Conservation (phyloP, 2,797 vertebrate species). For the Sparus aurata region DNA sequence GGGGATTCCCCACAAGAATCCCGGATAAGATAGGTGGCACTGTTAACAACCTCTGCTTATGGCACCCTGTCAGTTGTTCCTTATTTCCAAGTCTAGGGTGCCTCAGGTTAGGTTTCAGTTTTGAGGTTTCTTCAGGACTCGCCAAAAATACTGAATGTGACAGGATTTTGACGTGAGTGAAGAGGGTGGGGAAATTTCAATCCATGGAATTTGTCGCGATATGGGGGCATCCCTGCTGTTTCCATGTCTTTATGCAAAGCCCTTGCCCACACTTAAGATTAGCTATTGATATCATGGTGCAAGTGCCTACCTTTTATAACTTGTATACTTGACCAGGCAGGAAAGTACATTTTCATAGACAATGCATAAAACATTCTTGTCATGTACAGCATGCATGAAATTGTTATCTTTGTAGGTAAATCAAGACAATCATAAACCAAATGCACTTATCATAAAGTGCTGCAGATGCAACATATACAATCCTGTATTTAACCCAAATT, state of each 20-base stretch:
- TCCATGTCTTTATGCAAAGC: slow-evolving; percentile 32
- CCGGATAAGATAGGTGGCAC: neutral
- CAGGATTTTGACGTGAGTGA: slow-evolving; percentile 48
- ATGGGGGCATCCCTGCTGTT: slow-evolving; percentile 57
- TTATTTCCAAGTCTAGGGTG: neutral
- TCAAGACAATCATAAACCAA: neutral
- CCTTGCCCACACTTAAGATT: slow-evolving; percentile 25
- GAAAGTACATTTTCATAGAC: neutral
- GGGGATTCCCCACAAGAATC: slow-evolving; percentile 72
- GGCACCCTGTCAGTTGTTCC: neutral
- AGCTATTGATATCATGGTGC: neutral
- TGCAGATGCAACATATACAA: neutral
- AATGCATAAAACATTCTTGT: neutral
- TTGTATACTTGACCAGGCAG: neutral
- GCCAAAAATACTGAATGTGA: slow-evolving; percentile 16
- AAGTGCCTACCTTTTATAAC: neutral
- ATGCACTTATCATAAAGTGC: neutral
- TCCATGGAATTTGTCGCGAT: slow-evolving; percentile 68
- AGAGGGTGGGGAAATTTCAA: slow-evolving; percentile 76
- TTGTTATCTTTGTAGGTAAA: neutral
- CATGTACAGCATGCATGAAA: neutral
- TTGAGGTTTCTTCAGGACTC: slow-evolving; percentile 31
- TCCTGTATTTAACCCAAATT: neutral
- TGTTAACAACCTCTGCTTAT: neutral
- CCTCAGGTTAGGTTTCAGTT: slow-evolving; percentile 50